A percentile compares a stretch with the other conserved stretches of the same genome.
These are phyloP conservation scores for Enteromius viviparus DNA, from an alignment of 2,797 vertebrate genomes.

Conservation along the genomic window DNA sequence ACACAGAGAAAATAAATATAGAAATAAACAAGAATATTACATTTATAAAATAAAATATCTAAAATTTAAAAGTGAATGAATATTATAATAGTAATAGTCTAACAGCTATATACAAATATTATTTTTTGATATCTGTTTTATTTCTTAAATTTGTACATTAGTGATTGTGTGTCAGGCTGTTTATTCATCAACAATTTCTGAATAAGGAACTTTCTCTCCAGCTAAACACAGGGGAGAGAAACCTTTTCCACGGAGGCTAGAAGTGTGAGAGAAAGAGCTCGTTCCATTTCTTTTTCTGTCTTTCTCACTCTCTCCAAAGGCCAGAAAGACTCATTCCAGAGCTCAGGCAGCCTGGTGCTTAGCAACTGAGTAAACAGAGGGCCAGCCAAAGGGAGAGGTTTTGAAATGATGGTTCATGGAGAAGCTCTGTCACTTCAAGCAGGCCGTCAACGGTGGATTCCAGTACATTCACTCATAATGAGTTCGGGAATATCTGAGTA, in stretches of 20 bases:
- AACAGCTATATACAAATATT: not conserved
- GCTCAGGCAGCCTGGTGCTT: conserved; percentile 55
- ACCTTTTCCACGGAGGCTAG: not conserved
- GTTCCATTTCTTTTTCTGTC: conserved; percentile 41
- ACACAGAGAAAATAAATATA: not conserved
- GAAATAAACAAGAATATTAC: not conserved
- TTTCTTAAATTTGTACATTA: not conserved
- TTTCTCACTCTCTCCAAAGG: conserved; percentile 45
- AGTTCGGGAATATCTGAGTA: conserved; percentile 23
- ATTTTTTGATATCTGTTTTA: not conserved
- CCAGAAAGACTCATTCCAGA: conserved; percentile 59
- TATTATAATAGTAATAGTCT: not conserved
- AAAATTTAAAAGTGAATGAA: not conserved
- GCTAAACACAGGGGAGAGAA: not conserved
- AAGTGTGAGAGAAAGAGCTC: conserved; percentile 33
- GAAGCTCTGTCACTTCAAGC: conserved; percentile 9
- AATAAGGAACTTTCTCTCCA: not conserved
- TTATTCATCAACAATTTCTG: not conserved
- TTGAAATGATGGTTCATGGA: conserved; percentile 33
- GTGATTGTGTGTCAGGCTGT: not conserved
- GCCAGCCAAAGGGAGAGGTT: conserved; percentile 63
- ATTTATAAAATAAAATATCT: not conserved
- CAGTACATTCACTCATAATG: conserved; percentile 23
- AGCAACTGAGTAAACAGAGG: conserved; percentile 61
- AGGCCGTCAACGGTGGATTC: conserved; percentile 15